Evolutionary conservation across 2,888 invertebrate genomes (phyloP), one percentile per base, ranked within the genome.

Genomic region (Escarpia spicata): DNA sequence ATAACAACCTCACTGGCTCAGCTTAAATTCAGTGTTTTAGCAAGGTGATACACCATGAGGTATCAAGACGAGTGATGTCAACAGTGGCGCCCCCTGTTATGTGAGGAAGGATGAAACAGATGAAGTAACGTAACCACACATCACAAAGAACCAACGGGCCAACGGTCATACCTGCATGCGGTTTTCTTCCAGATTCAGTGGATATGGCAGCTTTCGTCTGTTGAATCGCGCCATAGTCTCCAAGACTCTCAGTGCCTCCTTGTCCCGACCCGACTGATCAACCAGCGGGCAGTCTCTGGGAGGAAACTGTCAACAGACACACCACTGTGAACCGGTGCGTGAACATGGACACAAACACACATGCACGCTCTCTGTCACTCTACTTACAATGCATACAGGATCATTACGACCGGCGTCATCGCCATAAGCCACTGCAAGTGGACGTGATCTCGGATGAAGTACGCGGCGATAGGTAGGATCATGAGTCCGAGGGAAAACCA

Each of bases 331-430:
- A 26, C n/a, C 15, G 2, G 19, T 26, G 26, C 75, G 6, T 26
- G n/a, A 75, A 75, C 26, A 26, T 26, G 26, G 19, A 26, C 75
- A n/a, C 26, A 75, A 19, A 6, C 52, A 52, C 52, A 52, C 52
- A 52, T 52, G 52, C 52, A 9, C 10, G 52, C 26, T 19, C 26
- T 3, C 75, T 26, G 3, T 4, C 75, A 26, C 75, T 52, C 15
- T 43, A 94, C 95, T 94, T 93, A 96, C 96, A 95, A 96, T 92
- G 95, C 96, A 90, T 96, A 95, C 12, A 94, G 96, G 91, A 98
- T 96, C 94, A 98, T 97, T 37, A 98, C 96, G 93, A 98, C 96
- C 26, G 98, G 97, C 0, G 98, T 98, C 9, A 97, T 96, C 96
- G 98, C 98, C 10, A 94, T 92, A n/a, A 94, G 93, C n/a, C 95